Conservation (phyloP, 37 sponge, comb jelly and placozoan genomes). For the Eunapius fragilis region DNA sequence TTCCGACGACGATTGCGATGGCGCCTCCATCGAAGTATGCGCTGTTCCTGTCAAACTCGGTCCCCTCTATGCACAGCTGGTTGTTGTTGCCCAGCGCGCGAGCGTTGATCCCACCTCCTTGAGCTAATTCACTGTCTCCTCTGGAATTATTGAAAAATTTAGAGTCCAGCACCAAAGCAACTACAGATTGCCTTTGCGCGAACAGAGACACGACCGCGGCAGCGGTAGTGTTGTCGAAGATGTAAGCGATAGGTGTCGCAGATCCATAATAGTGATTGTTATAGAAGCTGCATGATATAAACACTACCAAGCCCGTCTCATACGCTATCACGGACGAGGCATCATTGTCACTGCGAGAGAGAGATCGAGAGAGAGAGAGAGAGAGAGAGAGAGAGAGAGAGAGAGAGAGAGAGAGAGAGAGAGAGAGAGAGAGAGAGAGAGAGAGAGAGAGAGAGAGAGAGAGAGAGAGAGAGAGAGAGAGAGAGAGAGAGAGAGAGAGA, state of each 20-base stretch:
- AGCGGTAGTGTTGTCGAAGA: constrained; percentile 33
- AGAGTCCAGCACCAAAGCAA: constrained; percentile 8
- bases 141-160: constrained; percentile 35
- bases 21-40: constrained; percentile 64
- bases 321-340: constrained; percentile 35
- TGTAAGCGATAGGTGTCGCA: too few species aligned
- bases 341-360: constrained; percentile 16
- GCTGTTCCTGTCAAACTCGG: constrained; percentile 36
- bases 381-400: too few species aligned
- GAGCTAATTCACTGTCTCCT: constrained; percentile 42
- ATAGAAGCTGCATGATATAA: constrained; percentile 4
- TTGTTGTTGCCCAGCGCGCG: constrained; percentile 12
- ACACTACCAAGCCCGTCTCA: constrained; percentile 7
- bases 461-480: too few species aligned
- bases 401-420: too few species aligned
- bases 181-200: neutral
- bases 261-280: constrained; percentile 15
- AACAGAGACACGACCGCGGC: constrained; percentile 53
- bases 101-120: constrained; percentile 58
- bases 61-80: constrained; percentile 29
- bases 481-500: too few species aligned
- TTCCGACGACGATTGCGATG: constrained; percentile 34
- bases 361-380: too few species aligned
- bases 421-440: too few species aligned
- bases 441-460: too few species aligned